Percentiles rank a stretch among this genome's conserved stretches.
These are phyloP conservation scores for Amphiduros pacificus DNA, from an alignment of 2,888 invertebrate genomes.

Conservation along the genomic window DNA sequence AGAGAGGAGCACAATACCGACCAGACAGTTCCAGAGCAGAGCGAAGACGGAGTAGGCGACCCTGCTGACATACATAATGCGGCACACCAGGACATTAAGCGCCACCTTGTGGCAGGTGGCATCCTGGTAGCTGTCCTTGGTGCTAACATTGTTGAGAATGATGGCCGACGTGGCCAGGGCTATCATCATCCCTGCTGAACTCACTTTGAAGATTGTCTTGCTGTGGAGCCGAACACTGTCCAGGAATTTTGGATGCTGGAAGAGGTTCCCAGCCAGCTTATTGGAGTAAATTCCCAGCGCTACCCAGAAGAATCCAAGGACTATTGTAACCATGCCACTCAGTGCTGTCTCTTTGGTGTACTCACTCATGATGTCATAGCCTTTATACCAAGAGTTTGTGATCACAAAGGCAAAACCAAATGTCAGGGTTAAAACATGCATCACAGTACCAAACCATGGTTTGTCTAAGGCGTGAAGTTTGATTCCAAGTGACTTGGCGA, in stretches of 20 bases:
- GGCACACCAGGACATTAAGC: conserved; percentile 19
- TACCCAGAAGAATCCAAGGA: conserved; percentile 56
- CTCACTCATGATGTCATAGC: conserved; percentile 51
- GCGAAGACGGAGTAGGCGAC: conserved; percentile 51
- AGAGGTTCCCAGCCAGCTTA: conserved; percentile 56
- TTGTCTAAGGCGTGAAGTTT: conserved; percentile 38
- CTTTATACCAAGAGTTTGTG: conserved; percentile 45
- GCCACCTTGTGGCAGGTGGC: conserved; percentile 17
- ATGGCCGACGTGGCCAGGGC: conserved; percentile 42
- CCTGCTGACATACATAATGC: conserved; percentile 44
- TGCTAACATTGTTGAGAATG: conserved; percentile 34
- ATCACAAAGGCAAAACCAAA: conserved; percentile 44
- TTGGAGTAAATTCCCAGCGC: conserved; percentile 59
- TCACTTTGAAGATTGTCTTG: conserved; percentile 59
- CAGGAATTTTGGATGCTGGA: conserved; percentile 55
- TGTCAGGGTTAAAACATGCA: conserved; percentile 47
- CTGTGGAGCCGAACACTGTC: conserved; percentile 59
- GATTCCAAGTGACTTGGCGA: conserved; percentile 52
- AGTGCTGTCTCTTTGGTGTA: conserved; percentile 51
- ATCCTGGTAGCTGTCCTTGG: background rate
- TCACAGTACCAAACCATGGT: conserved; percentile 45
- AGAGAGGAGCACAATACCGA: conserved; percentile 58
- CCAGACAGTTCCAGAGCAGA: conserved; percentile 59
- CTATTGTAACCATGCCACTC: conserved; percentile 51
- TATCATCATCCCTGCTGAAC: conserved; percentile 50